Percentiles rank a stretch among this genome's conserved stretches.
phyloP scores from a whole-genome alignment of 2,113 vertebrate species.

The Pholis gunnellus region DNA sequence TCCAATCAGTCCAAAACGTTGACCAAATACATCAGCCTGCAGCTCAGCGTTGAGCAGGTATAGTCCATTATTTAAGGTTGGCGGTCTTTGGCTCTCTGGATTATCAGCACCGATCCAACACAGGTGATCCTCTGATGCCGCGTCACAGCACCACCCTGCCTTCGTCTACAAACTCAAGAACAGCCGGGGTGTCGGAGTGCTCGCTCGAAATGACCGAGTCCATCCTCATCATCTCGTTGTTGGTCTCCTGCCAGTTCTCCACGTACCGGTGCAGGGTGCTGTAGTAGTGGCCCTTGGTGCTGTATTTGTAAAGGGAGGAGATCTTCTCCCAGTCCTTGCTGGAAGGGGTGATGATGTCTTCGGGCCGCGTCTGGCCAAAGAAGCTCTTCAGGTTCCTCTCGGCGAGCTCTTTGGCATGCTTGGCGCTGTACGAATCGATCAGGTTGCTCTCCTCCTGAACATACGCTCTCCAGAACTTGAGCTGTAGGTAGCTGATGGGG shows the following conservation, averaged over 20 bases:
- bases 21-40: no score
- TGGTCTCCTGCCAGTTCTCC: slow-evolving; percentile 12
- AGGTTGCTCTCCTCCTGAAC: slow-evolving; percentile 74
- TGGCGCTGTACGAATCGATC: slow-evolving; percentile 66
- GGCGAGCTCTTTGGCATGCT: slow-evolving; percentile 83
- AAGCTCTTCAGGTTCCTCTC: slow-evolving; percentile 83
- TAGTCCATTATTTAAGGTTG: no score
- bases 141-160: neutral
- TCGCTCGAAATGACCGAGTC: fast-evolving
- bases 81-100: no score
- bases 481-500: slow-evolving; percentile 83
- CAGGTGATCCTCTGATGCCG: no score
- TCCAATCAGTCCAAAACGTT: no score
- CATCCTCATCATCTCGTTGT: neutral
- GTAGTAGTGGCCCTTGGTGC: slow-evolving; percentile 70
- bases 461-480: slow-evolving; percentile 86
- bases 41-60: no score
- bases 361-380: slow-evolving; percentile 73
- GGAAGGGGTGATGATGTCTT: slow-evolving; percentile 65
- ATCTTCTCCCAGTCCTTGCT: slow-evolving; percentile 81
- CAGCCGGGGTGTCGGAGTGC: neutral
- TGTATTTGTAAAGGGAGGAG: slow-evolving; percentile 78
- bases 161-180: slow-evolving; percentile 72
- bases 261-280: slow-evolving; percentile 82
- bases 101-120: no score